These are phyloP conservation scores for Cotesia chilonis DNA, from an alignment of 1,140 invertebrate species.

Conservation along the genomic window DNA sequence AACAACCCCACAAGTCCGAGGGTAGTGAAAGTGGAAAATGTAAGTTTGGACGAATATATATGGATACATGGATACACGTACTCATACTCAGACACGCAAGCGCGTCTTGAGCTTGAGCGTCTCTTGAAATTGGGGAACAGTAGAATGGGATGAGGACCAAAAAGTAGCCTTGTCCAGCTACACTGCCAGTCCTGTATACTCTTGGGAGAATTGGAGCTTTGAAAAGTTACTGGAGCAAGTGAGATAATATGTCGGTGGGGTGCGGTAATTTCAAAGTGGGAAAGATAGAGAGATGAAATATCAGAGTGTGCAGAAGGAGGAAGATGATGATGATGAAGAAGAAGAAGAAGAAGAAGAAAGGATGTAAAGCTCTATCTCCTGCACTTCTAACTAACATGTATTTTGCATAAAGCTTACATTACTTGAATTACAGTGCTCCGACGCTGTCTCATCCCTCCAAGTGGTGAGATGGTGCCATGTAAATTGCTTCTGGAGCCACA, in stretches of 20 bases:
- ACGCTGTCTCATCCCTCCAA: slow-evolving; percentile 50
- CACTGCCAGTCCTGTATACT: slow-evolving; percentile 1
- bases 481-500: slow-evolving; percentile 57
- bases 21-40: background rate
- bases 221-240: slow-evolving; percentile 6
- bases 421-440: slow-evolving; percentile 64
- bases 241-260: background rate
- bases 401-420: slow-evolving; percentile 66
- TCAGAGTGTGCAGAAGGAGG: slow-evolving; percentile 17
- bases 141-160: slow-evolving; percentile 22
- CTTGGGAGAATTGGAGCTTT: slow-evolving; percentile 2
- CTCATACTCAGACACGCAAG: slow-evolving; percentile 3
- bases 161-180: slow-evolving; percentile 16
- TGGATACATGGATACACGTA: too few species aligned
- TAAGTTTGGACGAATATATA: background rate
- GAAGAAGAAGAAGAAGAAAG: slow-evolving; percentile 32
- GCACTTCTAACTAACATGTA: slow-evolving; percentile 65
- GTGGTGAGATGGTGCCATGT: slow-evolving; percentile 53
- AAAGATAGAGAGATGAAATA: slow-evolving; percentile 8
- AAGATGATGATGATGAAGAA: background rate
- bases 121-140: background rate
- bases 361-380: slow-evolving; percentile 54
- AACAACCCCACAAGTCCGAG: too few species aligned
- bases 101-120: slow-evolving; percentile 3
- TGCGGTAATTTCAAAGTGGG: background rate